Base-by-base conservation (phyloP, 2,113 vertebrate species). In the Andinoacara biseriatus region DNA sequence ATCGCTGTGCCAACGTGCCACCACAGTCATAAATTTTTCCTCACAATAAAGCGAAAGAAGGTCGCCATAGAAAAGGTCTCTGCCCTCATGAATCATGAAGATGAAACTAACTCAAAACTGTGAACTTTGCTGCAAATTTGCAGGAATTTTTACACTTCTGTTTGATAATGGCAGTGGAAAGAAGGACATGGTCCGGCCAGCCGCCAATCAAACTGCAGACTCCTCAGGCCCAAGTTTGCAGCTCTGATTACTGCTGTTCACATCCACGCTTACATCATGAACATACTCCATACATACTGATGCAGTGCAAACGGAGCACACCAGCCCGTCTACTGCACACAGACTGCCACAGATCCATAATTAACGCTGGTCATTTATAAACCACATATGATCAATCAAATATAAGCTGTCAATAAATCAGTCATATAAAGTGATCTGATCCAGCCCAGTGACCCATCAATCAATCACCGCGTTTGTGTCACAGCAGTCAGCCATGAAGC, bases 231-330 rank as follows among this genome's bases (percentile, higher is more conserved):
- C 46, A 52, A 52, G 65, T 72, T 52, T 72, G 43, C 26, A 72
- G 17, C 43, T 72, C 72, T 38, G 52, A 58, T 57, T 58, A 56
- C 52, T 75, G 31, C 52, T 58, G 52, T 58, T 75, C 14, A 58
- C 31, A 56, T 58, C 43, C 43, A 52, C 43, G 58, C 63, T 31
- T 58, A 38, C 65, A 74, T n/a, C 57, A 52, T 72, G 65, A 79
- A 74, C 54, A 67, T 74, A 10, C 2, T 24, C 62, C 76, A 84
- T 80, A 26, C 49, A 80, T 80, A 75, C 65, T 74, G 22, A 84
- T 63, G 67, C 83, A 58, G 11, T 8, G 26, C 46, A 1, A 7
- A 18, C 22, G 65, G 49, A 38, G 56, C 74, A 57, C 58, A 59
- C 62, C 58, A 9, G 3, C 22, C 3, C 61, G 35, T 46, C 54